Evolutionary conservation across 2,113 vertebrate genomes (phyloP).

Genomic region (Oryzias javanicus): DNA sequence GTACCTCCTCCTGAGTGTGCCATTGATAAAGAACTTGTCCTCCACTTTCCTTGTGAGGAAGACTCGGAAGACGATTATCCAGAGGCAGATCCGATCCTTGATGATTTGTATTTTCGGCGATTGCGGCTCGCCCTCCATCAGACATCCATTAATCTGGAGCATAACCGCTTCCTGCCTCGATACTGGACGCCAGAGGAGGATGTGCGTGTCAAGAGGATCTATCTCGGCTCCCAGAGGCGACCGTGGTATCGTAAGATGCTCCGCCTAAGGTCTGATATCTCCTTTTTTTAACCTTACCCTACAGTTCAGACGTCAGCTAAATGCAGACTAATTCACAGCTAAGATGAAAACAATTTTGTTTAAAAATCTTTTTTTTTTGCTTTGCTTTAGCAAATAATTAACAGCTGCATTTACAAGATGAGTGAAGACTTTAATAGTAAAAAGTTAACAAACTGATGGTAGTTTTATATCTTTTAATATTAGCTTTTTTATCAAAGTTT

Average conservation of each 20-base stretch:
- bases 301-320: background rate
- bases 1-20: background rate
- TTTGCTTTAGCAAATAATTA: too few species aligned
- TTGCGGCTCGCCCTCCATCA: slow-evolving; percentile 75
- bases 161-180: slow-evolving; percentile 84
- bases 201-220: slow-evolving; percentile 80
- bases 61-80: slow-evolving; percentile 70
- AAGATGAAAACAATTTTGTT: background rate
- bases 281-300: background rate
- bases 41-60: slow-evolving; percentile 41
- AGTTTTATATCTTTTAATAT: too few species aligned
- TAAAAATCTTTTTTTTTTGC: too few species aligned
- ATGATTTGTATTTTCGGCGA: slow-evolving; percentile 87
- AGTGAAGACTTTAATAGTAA: too few species aligned
- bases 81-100: slow-evolving; percentile 82
- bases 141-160: slow-evolving; percentile 69
- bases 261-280: slow-evolving; percentile 84
- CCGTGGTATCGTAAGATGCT: slow-evolving; percentile 94
- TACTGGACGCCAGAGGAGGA: slow-evolving; percentile 86
- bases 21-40: slow-evolving; percentile 51
- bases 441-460: too few species aligned
- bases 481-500: too few species aligned
- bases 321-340: slow-evolving; percentile 7
- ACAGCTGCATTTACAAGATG: too few species aligned
- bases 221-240: slow-evolving; percentile 82